These are phyloP conservation scores for Sandelia bainsii DNA, from an alignment of 2,797 vertebrate species.

Conservation along the genomic window DNA sequence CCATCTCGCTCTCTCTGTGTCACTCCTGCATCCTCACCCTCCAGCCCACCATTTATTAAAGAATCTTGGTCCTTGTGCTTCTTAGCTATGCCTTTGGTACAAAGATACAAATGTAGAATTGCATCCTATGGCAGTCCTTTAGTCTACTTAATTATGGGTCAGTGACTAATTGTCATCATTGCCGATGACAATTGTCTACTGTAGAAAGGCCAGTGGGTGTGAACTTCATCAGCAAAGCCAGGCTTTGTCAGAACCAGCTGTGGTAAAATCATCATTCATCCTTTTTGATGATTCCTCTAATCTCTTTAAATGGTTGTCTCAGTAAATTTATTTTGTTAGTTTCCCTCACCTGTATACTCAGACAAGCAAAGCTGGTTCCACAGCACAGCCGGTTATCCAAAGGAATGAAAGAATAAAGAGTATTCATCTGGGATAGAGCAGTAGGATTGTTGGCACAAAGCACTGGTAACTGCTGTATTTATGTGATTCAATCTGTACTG, in stretches of 20 bases:
- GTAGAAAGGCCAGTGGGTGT: constrained; percentile 20
- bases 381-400: constrained; percentile 20
- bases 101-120: constrained; percentile 53
- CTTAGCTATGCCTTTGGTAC: constrained; percentile 59
- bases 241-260: constrained; percentile 41
- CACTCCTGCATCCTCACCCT: constrained; percentile 67
- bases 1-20: constrained; percentile 61
- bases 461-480: constrained; percentile 7
- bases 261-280: constrained; percentile 37
- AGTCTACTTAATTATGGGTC: constrained; percentile 31
- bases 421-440: constrained; percentile 33
- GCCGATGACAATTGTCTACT: constrained; percentile 11
- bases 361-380: constrained; percentile 4
- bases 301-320: constrained; percentile 16
- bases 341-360: constrained; percentile 1
- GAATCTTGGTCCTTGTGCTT: constrained; percentile 60
- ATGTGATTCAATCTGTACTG: constrained; percentile 19
- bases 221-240: constrained; percentile 43
- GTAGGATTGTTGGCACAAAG: constrained; percentile 11
- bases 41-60: constrained; percentile 63
- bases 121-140: constrained; percentile 34
- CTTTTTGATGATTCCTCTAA: constrained; percentile 26
- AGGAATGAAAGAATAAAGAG: constrained; percentile 11
- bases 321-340: constrained; percentile 27
- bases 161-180: constrained; percentile 23